Percentiles rank a stretch among this genome's conserved stretches.
Evolutionary conservation across 2,113 vertebrate species (phyloP).

Genomic region (Barnardius zonarius): DNA sequence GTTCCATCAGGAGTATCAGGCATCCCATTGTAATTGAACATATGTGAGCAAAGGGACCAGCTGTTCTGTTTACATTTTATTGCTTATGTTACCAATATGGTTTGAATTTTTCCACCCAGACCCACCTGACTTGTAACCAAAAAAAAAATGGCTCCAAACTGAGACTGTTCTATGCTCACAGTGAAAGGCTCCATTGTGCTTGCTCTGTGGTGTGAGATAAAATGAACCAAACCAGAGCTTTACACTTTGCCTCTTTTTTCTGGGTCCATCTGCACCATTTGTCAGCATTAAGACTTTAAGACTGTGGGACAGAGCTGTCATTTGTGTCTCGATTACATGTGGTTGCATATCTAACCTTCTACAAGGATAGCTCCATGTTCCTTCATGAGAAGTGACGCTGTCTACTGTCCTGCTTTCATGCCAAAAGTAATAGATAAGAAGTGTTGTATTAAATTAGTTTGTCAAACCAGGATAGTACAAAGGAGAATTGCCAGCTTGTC

Average conservation of each 20-base stretch:
- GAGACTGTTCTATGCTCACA: neutral
- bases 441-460: neutral
- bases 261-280: neutral
- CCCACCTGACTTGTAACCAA: neutral
- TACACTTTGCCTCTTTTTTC: neutral
- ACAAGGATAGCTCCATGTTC: neutral
- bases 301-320: neutral
- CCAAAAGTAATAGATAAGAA: neutral
- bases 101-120: neutral
- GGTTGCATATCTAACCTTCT: neutral
- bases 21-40: rapidly evolving
- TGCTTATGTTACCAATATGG: neutral
- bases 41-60: neutral
- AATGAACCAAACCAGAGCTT: neutral
- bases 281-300: neutral
- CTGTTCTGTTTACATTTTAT: neutral
- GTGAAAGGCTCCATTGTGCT: neutral
- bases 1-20: neutral
- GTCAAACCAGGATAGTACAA: neutral
- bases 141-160: neutral
- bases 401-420: neutral
- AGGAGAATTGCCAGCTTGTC: neutral
- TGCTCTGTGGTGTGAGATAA: neutral
- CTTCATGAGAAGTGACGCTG: neutral
- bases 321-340: neutral